These are phyloP conservation scores for Temnothorax longispinosus DNA, from an alignment of 1,140 invertebrate genomes.

Conservation along the genomic window DNA sequence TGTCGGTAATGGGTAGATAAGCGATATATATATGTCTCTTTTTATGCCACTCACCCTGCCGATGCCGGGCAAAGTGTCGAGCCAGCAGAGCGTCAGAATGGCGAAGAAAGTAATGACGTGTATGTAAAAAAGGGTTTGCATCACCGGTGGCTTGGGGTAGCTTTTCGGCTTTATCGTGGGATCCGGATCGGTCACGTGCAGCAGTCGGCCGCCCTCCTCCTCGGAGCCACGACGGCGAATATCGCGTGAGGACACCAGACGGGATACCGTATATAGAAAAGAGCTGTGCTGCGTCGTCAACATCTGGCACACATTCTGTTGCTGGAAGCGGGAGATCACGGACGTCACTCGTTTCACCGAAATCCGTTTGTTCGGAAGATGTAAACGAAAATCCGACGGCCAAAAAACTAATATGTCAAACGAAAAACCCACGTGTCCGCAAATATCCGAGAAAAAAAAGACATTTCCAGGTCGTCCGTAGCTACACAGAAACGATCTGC, in stretches of 20 bases:
- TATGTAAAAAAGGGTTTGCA: constrained; percentile 84
- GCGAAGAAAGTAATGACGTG: constrained; percentile 83
- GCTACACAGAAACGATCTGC: neutral
- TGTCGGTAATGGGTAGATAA: neutral
- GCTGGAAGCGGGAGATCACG: constrained; percentile 67
- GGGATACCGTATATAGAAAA: constrained; percentile 85
- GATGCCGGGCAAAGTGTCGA: constrained; percentile 84
- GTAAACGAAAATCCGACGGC: neutral
- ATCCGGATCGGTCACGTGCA: constrained; percentile 83
- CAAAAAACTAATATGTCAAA: constrained; percentile 9
- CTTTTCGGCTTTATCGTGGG: constrained; percentile 80
- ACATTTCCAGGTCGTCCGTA: neutral
- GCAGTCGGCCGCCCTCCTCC: constrained; percentile 80
- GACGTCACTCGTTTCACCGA: constrained; percentile 9
- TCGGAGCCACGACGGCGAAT: constrained; percentile 80
- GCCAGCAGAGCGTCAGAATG: constrained; percentile 83
- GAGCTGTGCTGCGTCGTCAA: constrained; percentile 81
- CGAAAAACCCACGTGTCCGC: neutral
- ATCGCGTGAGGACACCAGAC: constrained; percentile 83
- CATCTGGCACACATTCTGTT: constrained; percentile 80
- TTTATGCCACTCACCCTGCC: constrained; percentile 82
- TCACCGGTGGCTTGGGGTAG: constrained; percentile 81
- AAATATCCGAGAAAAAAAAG: neutral
- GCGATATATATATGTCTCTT: neutral
- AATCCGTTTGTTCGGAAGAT: neutral